Percentiles rank a stretch among this genome's conserved stretches.
Conservation (phyloP, 2,888 invertebrate genomes). For the Cactoblastis cactorum region DNA sequence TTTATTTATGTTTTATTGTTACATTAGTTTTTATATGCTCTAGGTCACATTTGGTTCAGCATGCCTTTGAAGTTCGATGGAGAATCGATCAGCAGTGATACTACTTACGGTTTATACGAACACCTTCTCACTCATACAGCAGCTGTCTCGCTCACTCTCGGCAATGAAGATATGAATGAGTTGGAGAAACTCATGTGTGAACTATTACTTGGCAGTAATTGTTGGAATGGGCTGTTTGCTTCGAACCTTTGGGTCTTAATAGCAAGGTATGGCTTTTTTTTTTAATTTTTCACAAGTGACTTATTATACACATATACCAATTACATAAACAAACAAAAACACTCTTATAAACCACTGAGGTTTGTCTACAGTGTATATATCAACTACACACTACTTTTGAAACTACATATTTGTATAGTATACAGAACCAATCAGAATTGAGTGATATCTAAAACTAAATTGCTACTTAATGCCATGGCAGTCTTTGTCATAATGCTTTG, state of each 20-base stretch:
- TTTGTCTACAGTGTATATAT: no score
- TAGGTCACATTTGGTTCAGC: slow-evolving; percentile 55
- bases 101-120: slow-evolving; percentile 43
- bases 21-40: slow-evolving; percentile 28
- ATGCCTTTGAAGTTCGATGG: slow-evolving; percentile 35
- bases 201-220: slow-evolving; percentile 43
- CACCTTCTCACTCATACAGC: slow-evolving; percentile 39
- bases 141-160: slow-evolving; percentile 36
- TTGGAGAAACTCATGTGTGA: slow-evolving; percentile 48
- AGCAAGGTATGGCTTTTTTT: slow-evolving; percentile 41
- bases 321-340: no score
- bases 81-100: slow-evolving; percentile 16
- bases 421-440: no score
- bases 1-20: background rate
- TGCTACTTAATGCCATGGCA: no score
- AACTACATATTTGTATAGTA: no score
- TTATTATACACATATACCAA: no score
- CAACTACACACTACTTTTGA: no score
- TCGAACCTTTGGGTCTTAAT: slow-evolving; percentile 54
- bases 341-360: no score
- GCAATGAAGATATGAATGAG: slow-evolving; percentile 34
- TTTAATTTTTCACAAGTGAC: no score
- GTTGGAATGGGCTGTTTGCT: slow-evolving; percentile 49
- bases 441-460: no score
- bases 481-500: no score